Evolutionary conservation across 1,140 invertebrate genomes (phyloP).

Genomic region (Odontomachus brunneus): DNA sequence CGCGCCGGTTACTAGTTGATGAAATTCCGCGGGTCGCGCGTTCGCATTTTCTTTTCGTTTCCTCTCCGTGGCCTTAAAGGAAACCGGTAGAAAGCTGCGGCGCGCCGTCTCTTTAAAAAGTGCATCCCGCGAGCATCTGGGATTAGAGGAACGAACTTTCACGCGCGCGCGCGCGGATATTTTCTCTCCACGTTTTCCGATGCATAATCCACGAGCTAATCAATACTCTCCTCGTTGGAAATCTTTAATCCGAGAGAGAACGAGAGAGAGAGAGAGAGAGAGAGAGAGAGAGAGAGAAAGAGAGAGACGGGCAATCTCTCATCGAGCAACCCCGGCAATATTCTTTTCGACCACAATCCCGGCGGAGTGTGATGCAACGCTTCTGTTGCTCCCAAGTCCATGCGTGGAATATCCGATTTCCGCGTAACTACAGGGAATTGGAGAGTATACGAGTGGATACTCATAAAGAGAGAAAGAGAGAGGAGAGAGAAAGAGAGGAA

Average conservation of each 20-base stretch:
- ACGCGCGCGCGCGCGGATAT: constrained; percentile 60
- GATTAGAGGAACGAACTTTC: constrained; percentile 70
- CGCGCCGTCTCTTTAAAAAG: constrained; percentile 61
- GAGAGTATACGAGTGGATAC: neutral
- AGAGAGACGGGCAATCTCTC: no score
- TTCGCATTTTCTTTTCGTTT: constrained; percentile 46
- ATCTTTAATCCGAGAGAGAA: constrained; percentile 18
- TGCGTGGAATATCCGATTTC: constrained; percentile 30
- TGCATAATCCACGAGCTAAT: constrained; percentile 41
- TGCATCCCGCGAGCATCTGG: constrained; percentile 64
- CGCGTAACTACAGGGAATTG: constrained; percentile 30
- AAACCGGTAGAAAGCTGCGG: constrained; percentile 70
- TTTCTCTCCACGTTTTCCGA: constrained; percentile 67
- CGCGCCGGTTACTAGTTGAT: constrained; percentile 13
- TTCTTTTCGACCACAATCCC: neutral
- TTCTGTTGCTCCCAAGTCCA: neutral
- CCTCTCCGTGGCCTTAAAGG: constrained; percentile 56
- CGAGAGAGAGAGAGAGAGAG: no score
- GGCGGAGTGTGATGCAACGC: neutral
- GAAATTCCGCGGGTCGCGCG: constrained; percentile 30
- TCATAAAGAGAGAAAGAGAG: no score
- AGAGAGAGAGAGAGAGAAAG: no score
- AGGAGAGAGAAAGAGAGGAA: neutral
- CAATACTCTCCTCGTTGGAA: constrained; percentile 39
- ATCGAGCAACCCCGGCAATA: neutral